Base-by-base conservation (phyloP, 2,113 vertebrate species). In the Leptosomus discolor region DNA sequence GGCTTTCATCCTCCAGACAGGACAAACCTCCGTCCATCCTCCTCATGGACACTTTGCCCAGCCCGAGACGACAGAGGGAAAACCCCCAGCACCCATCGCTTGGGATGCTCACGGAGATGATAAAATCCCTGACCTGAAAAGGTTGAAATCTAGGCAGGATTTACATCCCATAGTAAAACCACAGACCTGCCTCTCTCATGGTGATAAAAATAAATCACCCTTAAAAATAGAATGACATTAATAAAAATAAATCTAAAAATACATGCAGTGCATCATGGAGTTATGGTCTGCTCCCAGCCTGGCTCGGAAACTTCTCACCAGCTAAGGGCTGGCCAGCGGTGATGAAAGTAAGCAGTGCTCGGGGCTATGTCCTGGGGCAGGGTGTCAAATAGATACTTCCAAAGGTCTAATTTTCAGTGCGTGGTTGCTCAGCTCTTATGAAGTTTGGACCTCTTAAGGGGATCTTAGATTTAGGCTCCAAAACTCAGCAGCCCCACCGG, bases 201-300 rank as follows among this genome's bases (percentile, higher is more conserved):
- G 90, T 56, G 79, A 96, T 97, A 97, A 97, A 97, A 97, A 95
- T 95, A 97, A 96, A 97, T 97, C 96, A 97, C 79, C 94, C 88
- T 96, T 96, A 95, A 92, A 97, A 96, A 61, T 30, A 95, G 96
- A 95, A 95, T 74, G 95, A 50, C 88, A 95, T 91, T 93, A 94
- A 95, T 96, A 96, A 97, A 96, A 92, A 86, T 94, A 88, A 88
- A 97, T 84, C 85, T 92, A 39, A 76, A 95, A 95, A 92, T 85
- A 86, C 85, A 92, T 9, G 67, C 91, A 58, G 86, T 65, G 75
- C 61, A 69, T 86, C 86, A 46, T 0, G 2, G 63, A 74, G 83
- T 69, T 90, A 69, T 1, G 4, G 32, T 43, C 70, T 79, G 60
- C 51, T 74, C 67, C 69, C 63, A 88, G 48, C 32, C 50, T 50